Percentiles rank a stretch among this genome's conserved stretches.
Evolutionary conservation across 2,888 invertebrate genomes (phyloP).

Genomic region (Meiosimyza platycephala): DNA sequence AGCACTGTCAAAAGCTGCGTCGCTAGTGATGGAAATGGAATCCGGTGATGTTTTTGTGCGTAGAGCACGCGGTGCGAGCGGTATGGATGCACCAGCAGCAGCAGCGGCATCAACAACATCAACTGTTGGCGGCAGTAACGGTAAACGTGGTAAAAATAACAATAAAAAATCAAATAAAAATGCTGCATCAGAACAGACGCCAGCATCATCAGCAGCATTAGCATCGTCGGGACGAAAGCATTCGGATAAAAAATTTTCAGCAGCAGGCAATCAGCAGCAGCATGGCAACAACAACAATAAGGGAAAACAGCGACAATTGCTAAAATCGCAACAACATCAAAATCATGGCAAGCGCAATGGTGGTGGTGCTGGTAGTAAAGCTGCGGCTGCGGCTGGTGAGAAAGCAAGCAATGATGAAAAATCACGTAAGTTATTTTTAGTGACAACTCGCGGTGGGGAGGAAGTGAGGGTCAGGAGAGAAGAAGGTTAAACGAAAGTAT

Average conservation of each 20-base stretch:
- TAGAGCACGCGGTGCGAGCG: constrained; percentile 53
- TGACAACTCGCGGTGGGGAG: not conserved
- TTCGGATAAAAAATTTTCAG: constrained; percentile 48
- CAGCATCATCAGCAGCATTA: constrained; percentile 30
- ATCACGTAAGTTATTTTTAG: constrained; percentile 47
- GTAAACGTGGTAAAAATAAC: constrained; percentile 58
- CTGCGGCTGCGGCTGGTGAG: constrained; percentile 46
- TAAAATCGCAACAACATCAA: constrained; percentile 58
- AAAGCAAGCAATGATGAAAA: constrained; percentile 46
- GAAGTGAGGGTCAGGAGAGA: not conserved
- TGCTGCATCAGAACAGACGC: constrained; percentile 37
- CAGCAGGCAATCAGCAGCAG: constrained; percentile 45
- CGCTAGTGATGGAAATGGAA: constrained; percentile 46
- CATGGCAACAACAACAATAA: constrained; percentile 46
- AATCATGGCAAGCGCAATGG: constrained; percentile 57
- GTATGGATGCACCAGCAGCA: constrained; percentile 36
- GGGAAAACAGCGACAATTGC: constrained; percentile 57
- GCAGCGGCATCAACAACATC: constrained; percentile 34
- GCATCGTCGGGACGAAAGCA: constrained; percentile 38
- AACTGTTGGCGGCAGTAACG: constrained; percentile 43
- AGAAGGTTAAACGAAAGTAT: not conserved
- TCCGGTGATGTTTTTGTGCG: constrained; percentile 54
- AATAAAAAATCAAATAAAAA: constrained; percentile 60
- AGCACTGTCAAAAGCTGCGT: constrained; percentile 38
- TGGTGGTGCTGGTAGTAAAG: constrained; percentile 47